Base-by-base conservation (phyloP, 2,888 invertebrate species). In the Cosmia pyralina region DNA sequence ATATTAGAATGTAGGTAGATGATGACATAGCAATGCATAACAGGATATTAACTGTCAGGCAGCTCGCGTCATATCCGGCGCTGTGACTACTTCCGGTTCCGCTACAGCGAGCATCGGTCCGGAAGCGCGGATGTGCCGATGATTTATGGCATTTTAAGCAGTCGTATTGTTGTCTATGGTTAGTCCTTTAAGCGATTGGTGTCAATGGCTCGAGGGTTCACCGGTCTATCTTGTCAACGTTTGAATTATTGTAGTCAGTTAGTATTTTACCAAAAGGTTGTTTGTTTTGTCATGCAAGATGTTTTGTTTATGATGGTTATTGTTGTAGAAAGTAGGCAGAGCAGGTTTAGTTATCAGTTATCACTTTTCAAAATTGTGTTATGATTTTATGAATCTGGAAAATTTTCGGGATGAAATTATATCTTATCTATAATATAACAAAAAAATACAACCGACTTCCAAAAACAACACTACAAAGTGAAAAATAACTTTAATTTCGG, bases 11-110 rank as follows among this genome's bases (percentile, higher is more conserved):
- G 64, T 4, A 55, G 41, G 2, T 0, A 0, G 6, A n/a, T 69
- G 83, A 87, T 85, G 77, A 81, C 83, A 80, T 83, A 86, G 82
- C 84, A 87, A 80, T 86, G 86, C 86, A 86, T 82, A 80, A 77
- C 91, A 89, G 94, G 93, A 93, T 93, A 93, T 93, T 91, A 93
- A 88, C 90, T 87, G 90, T 86, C 92, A 91, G 88, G 81, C 89
- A 86, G 84, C 89, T 89, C 88, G 91, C 91, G 91, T 93, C 93
- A 93, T 93, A 92, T 93, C 94, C 93, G 92, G 89, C 69, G 88
- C 88, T 86, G 90, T 87, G 92, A 93, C 93, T 92, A 92, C 92
- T 90, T 93, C 93, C 93, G 91, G 77, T 89, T 92, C 92, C 92
- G 88, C 67, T 87, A 80, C 64, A 77, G 69, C 82, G 85, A 85